Conservation (phyloP, 2,797 vertebrate genomes). For the Chelon labrosus region DNA sequence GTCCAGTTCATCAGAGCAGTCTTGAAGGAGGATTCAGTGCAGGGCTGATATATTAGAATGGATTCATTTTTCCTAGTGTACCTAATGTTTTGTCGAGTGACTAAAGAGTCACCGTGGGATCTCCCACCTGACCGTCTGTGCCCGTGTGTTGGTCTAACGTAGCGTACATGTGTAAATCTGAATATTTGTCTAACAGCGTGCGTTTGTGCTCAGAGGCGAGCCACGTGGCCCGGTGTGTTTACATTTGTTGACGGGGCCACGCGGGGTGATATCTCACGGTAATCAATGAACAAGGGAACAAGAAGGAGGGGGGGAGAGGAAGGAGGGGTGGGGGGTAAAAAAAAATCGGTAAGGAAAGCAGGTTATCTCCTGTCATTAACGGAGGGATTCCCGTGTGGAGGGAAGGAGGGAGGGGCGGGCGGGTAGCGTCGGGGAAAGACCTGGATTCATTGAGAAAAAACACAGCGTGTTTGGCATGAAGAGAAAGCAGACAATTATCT, state of each 20-base stretch:
- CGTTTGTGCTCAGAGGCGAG: slow-evolving; percentile 52
- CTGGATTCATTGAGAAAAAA: slow-evolving; percentile 87
- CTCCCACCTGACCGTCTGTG: too few species aligned
- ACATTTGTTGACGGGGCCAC: slow-evolving; percentile 80
- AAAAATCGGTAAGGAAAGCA: slow-evolving; percentile 90
- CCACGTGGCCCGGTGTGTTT: slow-evolving; percentile 82
- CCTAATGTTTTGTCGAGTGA: too few species aligned
- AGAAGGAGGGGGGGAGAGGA: not conserved
- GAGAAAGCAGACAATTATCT: slow-evolving; percentile 91
- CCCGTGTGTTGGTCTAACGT: slow-evolving; percentile 11
- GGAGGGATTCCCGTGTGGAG: slow-evolving; percentile 84
- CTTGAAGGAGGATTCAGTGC: too few species aligned
- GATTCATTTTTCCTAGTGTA: too few species aligned
- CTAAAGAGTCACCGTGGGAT: too few species aligned
- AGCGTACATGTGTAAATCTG: slow-evolving; percentile 41
- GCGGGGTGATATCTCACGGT: slow-evolving; percentile 85
- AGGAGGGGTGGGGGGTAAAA: slow-evolving; percentile 42
- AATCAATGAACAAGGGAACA: slow-evolving; percentile 84
- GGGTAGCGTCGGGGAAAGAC: slow-evolving; percentile 75
- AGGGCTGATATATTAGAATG: too few species aligned
- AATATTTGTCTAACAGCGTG: slow-evolving; percentile 51
- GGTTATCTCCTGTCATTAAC: slow-evolving; percentile 89
- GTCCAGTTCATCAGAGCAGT: too few species aligned
- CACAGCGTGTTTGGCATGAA: slow-evolving; percentile 86
- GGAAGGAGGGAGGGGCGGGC: slow-evolving; percentile 50